Evolutionary conservation across 2,113 vertebrate species (phyloP), one percentile per base, ranked within the genome.

Genomic region (Tylochromis polylepis): DNA sequence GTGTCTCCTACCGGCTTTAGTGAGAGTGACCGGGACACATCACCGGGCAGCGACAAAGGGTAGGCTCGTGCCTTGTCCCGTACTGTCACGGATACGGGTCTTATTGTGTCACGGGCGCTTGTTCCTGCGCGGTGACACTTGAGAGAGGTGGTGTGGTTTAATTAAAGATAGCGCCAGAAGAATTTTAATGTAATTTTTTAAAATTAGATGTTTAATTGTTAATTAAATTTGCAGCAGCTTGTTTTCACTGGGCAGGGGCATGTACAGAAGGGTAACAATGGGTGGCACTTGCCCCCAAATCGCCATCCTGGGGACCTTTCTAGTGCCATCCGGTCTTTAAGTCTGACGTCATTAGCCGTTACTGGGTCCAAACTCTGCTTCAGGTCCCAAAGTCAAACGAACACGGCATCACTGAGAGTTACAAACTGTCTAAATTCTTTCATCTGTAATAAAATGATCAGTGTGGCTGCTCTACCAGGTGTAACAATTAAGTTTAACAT

Each of bases 81-180:
- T 91, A 88, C 79, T 24, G 53, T 75, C 20, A n/a, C 8, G 22
- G 67, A 65, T 49, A 29, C 24, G 5, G n/a, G 34, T 56, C 22
- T 46, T 29, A 53, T 49, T 31, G 82, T 85, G 83, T 89, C 90
- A 94, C 89, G 90, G 92, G 88, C 83, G n/a, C 81, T 65, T 60
- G 87, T 49, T 29, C 5, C 6, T 65, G 59, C 18, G 11, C 12
- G 4, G 31, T 60, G 85, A 79, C 72, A 77, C 79, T 38, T n/a
- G 78, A 78, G 38, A 53, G 46, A 46, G 20, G 3, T 41, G 38
- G 10, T 7, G 8, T 1, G 20, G 65, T 77, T 72, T 83, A 34
- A 59, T 59, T 34, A 11, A 58, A 62, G 38, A n/a, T 16, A 18
- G 46, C 27, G n/a, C 72, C 46, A 53, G 70, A 51, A 77, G 16